phyloP scores from a whole-genome alignment of 2,888 invertebrate genomes.

The Sepioteuthis lessoniana region DNA sequence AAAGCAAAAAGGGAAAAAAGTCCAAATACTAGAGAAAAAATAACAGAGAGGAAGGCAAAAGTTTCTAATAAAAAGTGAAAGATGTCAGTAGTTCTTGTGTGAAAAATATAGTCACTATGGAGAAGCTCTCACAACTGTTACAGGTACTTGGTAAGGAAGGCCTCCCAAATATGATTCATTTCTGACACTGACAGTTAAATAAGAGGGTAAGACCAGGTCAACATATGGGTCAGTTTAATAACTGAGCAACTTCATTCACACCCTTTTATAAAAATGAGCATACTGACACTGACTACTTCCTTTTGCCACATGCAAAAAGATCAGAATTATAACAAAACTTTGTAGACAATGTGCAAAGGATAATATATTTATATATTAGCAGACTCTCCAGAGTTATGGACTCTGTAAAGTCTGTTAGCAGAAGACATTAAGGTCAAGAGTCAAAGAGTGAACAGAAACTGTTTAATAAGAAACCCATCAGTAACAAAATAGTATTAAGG shows the following conservation, averaged over 20 bases:
- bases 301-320: not conserved
- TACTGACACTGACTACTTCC: not conserved
- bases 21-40: not conserved
- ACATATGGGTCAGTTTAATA: not conserved
- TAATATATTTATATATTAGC: slow-evolving; percentile 8
- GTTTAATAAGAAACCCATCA: not conserved
- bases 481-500: not conserved
- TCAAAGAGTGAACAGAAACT: not conserved
- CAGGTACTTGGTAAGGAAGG: not conserved
- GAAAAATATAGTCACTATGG: not conserved
- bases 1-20: too few relatives aligned
- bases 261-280: not conserved
- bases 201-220: not conserved
- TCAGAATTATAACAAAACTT: not conserved
- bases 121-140: slow-evolving; percentile 13
- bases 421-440: not conserved
- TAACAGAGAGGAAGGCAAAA: not conserved
- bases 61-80: not conserved
- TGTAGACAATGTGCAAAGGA: not conserved
- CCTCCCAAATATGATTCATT: not conserved
- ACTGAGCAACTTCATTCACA: not conserved
- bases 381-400: too few relatives aligned
- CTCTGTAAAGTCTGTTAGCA: not conserved
- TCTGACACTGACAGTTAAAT: not conserved
- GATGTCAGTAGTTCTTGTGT: not conserved